Evolutionary conservation across 2,888 invertebrate genomes (phyloP).

Genomic region (Cerastoderma edule): DNA sequence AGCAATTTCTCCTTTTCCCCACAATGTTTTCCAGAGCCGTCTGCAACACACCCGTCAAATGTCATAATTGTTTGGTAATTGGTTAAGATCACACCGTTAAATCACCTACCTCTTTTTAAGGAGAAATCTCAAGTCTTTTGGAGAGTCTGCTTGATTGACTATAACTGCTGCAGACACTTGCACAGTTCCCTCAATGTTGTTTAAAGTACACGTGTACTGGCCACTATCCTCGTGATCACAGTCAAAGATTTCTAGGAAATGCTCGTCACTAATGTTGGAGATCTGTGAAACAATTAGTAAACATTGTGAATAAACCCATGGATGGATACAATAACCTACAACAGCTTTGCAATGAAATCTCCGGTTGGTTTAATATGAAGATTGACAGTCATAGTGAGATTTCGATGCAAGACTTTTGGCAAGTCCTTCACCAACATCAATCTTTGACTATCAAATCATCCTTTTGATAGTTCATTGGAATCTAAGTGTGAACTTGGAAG

Average conservation of each 20-base stretch:
- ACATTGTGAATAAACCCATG: background rate
- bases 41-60: background rate
- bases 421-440: too few species aligned
- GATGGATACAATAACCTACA: background rate
- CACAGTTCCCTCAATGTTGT: constrained; percentile 66
- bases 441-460: too few species aligned
- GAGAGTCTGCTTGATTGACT: constrained; percentile 22
- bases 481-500: too few species aligned
- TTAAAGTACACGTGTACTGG: constrained; percentile 74
- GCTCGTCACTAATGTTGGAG: constrained; percentile 64
- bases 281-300: constrained; percentile 31
- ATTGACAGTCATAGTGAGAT: background rate
- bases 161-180: constrained; percentile 68
- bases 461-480: too few species aligned
- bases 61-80: too few species aligned
- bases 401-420: background rate
- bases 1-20: constrained; percentile 14
- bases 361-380: background rate
- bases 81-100: background rate
- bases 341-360: too few species aligned
- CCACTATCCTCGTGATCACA: constrained; percentile 71
- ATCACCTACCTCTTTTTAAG: constrained; percentile 69
- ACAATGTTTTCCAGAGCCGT: background rate
- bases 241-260: constrained; percentile 70
- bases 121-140: constrained; percentile 54